Evolutionary conservation across 35 echinoderm and acorn worm species (phyloP).

Genomic region (Nesometra sesokonis): DNA sequence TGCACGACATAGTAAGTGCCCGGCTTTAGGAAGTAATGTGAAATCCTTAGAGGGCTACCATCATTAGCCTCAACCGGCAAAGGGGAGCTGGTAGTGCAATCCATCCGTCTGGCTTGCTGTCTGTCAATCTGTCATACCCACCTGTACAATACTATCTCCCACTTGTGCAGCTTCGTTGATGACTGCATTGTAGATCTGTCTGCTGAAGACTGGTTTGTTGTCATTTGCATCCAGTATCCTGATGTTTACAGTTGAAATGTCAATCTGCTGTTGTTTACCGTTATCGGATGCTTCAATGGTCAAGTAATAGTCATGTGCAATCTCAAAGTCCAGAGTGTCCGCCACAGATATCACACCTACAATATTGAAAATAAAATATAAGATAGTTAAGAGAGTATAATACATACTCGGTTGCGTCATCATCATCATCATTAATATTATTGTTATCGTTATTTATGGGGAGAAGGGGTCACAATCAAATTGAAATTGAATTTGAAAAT

Average conservation of each 20-base stretch:
- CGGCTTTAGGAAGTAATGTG: too few relatives aligned
- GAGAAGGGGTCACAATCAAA: too few relatives aligned
- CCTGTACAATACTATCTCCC: constrained; percentile 68
- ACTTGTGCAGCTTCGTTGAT: constrained; percentile 71
- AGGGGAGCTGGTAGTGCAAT: too few relatives aligned
- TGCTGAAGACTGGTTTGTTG: constrained; percentile 65
- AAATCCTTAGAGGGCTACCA: too few relatives aligned
- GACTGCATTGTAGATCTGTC: constrained; percentile 59
- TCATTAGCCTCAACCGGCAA: too few relatives aligned
- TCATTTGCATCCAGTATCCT: constrained; percentile 69
- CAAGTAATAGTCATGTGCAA: constrained; percentile 62
- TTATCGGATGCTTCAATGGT: constrained; percentile 77
- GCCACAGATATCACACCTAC: constrained; percentile 61
- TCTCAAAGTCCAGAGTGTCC: constrained; percentile 66
- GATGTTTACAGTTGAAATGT: constrained; percentile 80
- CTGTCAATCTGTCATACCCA: constrained; percentile 16
- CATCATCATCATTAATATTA: too few relatives aligned
- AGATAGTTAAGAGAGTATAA: too few relatives aligned
- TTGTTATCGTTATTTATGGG: not conserved
- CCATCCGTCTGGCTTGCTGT: too few relatives aligned
- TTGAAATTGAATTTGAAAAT: too few relatives aligned
- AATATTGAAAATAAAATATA: not conserved
- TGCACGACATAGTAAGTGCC: too few relatives aligned
- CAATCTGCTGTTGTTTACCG: constrained; percentile 61
- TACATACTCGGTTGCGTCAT: not conserved